Conservation (phyloP, 2,888 invertebrate genomes). For the Anaspis maculata region DNA sequence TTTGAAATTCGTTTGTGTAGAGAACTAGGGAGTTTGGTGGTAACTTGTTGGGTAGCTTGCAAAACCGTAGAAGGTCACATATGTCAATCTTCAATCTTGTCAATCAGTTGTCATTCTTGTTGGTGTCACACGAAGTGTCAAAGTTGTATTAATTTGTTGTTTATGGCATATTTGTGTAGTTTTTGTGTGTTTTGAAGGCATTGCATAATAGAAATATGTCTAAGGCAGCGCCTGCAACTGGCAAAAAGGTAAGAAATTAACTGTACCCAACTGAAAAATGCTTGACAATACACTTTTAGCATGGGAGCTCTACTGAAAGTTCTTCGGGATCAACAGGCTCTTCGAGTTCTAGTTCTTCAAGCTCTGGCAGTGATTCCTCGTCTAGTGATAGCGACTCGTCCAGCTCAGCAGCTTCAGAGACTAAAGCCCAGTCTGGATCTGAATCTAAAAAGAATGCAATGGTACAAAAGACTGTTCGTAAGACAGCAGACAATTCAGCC, state of each 20-base stretch:
- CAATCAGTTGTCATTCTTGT: too few species aligned
- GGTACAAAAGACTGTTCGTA: conserved; percentile 32
- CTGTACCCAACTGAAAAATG: background rate
- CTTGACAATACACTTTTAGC: conserved; percentile 21
- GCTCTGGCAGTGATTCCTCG: conserved; percentile 60
- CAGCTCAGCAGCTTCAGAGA: conserved; percentile 45
- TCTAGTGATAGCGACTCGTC: conserved; percentile 67
- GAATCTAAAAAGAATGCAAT: conserved; percentile 35
- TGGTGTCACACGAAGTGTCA: too few species aligned
- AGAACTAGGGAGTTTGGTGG: too few species aligned
- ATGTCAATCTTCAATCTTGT: too few species aligned
- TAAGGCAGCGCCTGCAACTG: conserved; percentile 10
- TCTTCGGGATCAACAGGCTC: conserved; percentile 60
- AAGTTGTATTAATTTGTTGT: too few species aligned
- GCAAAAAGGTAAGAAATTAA: conserved; percentile 25
- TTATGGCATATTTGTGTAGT: too few species aligned
- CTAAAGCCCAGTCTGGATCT: conserved; percentile 26
- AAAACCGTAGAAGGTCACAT: too few species aligned
- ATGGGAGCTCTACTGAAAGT: conserved; percentile 49
- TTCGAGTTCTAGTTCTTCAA: conserved; percentile 58
- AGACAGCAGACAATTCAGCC: conserved; percentile 27
- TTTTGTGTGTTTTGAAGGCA: too few species aligned
- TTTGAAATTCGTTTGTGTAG: too few species aligned
- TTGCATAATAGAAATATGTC: too few species aligned
- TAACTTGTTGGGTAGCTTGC: too few species aligned